Evolutionary conservation across 2,888 invertebrate genomes (phyloP), one percentile per base, ranked within the genome.

Genomic region (Shargacucullia verbasci): DNA sequence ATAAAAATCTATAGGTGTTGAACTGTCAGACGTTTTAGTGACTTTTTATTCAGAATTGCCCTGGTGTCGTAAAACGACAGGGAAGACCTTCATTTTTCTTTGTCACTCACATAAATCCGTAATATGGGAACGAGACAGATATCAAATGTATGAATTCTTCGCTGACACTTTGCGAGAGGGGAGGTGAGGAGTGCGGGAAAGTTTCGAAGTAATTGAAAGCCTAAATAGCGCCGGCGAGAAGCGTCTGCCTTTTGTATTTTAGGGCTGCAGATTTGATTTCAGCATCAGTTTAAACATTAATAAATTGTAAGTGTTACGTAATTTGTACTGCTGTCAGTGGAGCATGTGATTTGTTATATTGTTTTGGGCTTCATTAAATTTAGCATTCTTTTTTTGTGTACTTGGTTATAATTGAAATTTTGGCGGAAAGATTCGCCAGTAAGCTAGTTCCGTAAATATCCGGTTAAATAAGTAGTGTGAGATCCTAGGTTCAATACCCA

Each of bases 21-120:
- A 70, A 61, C 65, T 45, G n/a, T n/a, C n/a, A n/a, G n/a, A n/a
- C n/a, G n/a, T n/a, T 68, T 56, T 65, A 54, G 58, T 53, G 38
- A 20, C 14, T 31, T n/a, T n/a, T n/a, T n/a, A n/a, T n/a, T n/a
- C n/a, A n/a, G n/a, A n/a, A n/a, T n/a, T n/a, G n/a, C n/a, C n/a
- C n/a, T n/a, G n/a, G 14, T 63, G 59, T 52, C 39, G 34, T 44
- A 61, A 60, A 61, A 69, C 39, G 48, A 45, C 55, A 58, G 41
- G 52, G 49, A 1, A 57, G 52, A 43, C 40, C 47, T 60, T 59
- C 48, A 52, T 60, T 72, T 48, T 55, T 56, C 47, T 46, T 49
- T 41, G 66, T 56, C 58, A 35, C 14, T 50, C 43, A 55, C 38
- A 61, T 61, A 64, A 60, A 59, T 65, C 54, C 38, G 35, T 59